Percentiles rank a stretch among this genome's conserved stretches.
These are phyloP conservation scores for Bombylius discolor DNA, from an alignment of 2,888 invertebrate genomes.

Conservation along the genomic window DNA sequence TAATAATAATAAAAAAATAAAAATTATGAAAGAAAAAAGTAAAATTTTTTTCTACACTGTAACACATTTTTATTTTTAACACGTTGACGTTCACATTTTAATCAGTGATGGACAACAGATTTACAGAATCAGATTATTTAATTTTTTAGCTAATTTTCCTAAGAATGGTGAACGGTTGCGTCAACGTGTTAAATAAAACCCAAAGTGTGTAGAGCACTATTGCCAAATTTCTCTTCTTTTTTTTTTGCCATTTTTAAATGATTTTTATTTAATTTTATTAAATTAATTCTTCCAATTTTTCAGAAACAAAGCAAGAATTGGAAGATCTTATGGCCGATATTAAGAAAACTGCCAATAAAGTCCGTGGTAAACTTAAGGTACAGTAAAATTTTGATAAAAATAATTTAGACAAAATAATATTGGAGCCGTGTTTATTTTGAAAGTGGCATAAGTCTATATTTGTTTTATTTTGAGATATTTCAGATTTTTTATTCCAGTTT, in stretches of 20 bases:
- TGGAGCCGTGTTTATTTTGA: not conserved
- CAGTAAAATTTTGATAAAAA: not conserved
- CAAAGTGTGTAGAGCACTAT: too few relatives aligned
- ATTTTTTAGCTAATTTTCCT: too few relatives aligned
- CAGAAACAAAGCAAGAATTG: constrained; percentile 99
- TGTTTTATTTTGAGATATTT: constrained; percentile 20
- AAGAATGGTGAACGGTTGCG: too few relatives aligned
- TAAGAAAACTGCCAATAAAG: constrained; percentile 99
- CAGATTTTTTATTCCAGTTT: constrained; percentile 23
- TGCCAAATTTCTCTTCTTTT: not conserved
- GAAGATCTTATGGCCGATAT: constrained; percentile 99
- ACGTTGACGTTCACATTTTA: too few relatives aligned
- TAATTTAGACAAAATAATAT: not conserved
- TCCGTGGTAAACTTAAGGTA: constrained; percentile 98
- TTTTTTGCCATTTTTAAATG: too few relatives aligned
- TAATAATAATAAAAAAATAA: not conserved
- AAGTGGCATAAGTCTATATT: too few relatives aligned
- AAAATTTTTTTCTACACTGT: not conserved
- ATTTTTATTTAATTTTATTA: too few relatives aligned
- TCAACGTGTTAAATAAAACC: too few relatives aligned
- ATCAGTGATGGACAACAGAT: too few relatives aligned
- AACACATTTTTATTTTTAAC: not conserved
- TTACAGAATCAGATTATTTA: too few relatives aligned
- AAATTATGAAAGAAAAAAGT: not conserved
- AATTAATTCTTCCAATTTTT: not conserved